Conservation (phyloP, 64 coral and sea anemone genomes). For the Catalaphyllia jardinei region DNA sequence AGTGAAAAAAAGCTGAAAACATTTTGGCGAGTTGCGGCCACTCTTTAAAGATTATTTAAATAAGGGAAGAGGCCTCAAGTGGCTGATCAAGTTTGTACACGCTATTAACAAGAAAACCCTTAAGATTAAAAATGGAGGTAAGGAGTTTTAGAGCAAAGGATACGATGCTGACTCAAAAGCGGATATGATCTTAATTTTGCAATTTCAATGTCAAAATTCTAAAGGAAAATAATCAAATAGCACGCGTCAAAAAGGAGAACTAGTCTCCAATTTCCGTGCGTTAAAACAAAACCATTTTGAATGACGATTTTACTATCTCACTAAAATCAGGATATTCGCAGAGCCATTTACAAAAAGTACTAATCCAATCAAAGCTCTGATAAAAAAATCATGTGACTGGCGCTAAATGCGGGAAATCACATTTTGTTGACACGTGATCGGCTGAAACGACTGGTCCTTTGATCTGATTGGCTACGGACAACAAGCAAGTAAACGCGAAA, state of each 20-base stretch:
- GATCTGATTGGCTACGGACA: neutral
- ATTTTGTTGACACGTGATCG: neutral
- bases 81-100: slow-evolving; percentile 11
- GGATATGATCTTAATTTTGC: too few species aligned
- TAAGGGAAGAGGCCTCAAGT: neutral
- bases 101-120: neutral
- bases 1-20: neutral
- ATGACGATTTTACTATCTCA: too few species aligned
- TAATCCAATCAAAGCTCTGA: neutral
- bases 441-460: neutral
- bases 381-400: neutral
- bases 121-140: neutral
- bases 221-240: too few species aligned
- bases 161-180: neutral
- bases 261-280: too few species aligned
- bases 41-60: neutral
- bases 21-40: neutral
- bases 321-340: too few species aligned
- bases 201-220: too few species aligned
- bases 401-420: neutral
- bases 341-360: too few species aligned
- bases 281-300: too few species aligned
- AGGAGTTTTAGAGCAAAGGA: neutral
- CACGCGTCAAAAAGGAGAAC: too few species aligned
- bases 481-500: neutral